Percentiles rank a stretch among this genome's conserved stretches.
Conservation (phyloP, 53 echinoderm and acorn worm genomes). For the Patiria pectinifera region DNA sequence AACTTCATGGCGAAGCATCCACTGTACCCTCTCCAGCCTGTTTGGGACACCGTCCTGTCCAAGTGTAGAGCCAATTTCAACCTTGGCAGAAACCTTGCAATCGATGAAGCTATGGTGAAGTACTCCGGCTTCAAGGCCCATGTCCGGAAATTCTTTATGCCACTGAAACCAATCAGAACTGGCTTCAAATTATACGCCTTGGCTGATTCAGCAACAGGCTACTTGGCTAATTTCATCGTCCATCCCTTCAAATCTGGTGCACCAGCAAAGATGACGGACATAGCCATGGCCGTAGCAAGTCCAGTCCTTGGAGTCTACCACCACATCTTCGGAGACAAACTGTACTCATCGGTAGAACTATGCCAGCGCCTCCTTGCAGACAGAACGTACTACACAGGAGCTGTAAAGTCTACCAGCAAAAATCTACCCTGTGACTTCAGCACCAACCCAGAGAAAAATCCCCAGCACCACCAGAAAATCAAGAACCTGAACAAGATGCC, state of each 20-base stretch:
- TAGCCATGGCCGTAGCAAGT: background rate
- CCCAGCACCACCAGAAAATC: background rate
- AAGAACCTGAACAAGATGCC: background rate
- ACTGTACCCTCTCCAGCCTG: background rate
- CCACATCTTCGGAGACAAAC: background rate
- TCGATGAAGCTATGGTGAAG: constrained; percentile 15
- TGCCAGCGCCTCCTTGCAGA: background rate
- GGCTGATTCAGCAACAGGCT: constrained; percentile 5
- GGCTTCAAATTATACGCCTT: constrained; percentile 27
- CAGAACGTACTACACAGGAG: background rate
- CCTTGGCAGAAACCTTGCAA: background rate
- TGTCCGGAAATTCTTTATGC: background rate
- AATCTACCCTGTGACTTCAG: background rate
- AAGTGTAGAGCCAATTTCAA: constrained; percentile 5
- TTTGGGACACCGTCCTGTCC: constrained; percentile 10
- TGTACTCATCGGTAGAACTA: background rate
- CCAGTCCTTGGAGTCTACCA: constrained; percentile 21
- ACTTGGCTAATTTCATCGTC: background rate
- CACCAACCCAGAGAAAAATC: no score
- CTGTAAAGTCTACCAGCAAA: background rate
- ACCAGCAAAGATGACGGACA: background rate
- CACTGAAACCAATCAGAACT: background rate
- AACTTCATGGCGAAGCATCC: background rate
- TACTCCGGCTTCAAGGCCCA: constrained; percentile 31
- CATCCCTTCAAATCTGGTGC: background rate